Base-by-base conservation (phyloP, 2,113 vertebrate species). In the Acanthisitta chloris region DNA sequence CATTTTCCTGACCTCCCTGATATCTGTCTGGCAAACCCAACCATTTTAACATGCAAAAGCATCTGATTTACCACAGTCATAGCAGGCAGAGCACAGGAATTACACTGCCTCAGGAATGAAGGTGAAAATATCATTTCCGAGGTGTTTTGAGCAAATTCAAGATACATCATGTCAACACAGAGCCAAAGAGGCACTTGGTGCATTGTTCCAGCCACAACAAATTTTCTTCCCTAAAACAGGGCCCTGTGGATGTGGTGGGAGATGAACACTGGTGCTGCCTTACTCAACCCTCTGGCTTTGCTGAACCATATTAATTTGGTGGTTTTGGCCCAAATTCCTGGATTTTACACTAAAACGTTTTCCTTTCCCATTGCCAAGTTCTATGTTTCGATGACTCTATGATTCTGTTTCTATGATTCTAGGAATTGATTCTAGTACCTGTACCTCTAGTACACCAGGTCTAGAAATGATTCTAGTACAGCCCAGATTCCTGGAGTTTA, bases 31-130 rank as follows among this genome's bases (percentile, higher is more conserved):
- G 29, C 25, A 55, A 78, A 92, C 8, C 25, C 45, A 36, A 31
- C 16, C 10, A 4, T 54, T 77, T 55, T 40, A 77, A n/a, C n/a
- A 25, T 28, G 7, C 9, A 46, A 26, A 1, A 4, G 38, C 12
- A 8, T 36, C 4, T 20, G 62, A 33, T 46, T 42, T 8, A 36
- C 48, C 45, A 24, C 7, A 51, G 55, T 34, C 14, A 14, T 2
- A 12, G 36, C 36, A 51, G 66, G 48, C 6, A 24, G 74, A 69
- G 38, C 7, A 33, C 1, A 5, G 59, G 72, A 73, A 69, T 88
- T 23, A 29, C 0, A 0, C 33, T 83, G 52, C 43, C 49, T 42
- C 1, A 0, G 49, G 46, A 64, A 33, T 9, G 83, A n/a, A 65
- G 59, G 21, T 15, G 69, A 29, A 71, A 59, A 8, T 54, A 31